These are phyloP conservation scores for Fukomys damarensis DNA, from an alignment of 2,113 vertebrate species.

Conservation along the genomic window DNA sequence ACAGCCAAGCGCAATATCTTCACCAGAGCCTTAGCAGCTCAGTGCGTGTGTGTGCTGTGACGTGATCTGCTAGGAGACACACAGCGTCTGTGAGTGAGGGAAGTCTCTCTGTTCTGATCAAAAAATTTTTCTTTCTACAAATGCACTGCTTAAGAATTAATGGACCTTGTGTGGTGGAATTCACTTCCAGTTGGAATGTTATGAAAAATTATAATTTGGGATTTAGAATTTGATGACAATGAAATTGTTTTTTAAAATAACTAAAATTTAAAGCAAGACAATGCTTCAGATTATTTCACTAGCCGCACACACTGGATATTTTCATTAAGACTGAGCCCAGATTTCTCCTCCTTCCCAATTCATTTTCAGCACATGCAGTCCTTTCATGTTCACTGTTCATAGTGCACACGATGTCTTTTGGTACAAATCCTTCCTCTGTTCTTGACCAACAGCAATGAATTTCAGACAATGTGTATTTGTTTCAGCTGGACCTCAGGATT, in stretches of 20 bases:
- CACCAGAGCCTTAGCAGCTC: neutral
- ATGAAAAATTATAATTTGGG: neutral
- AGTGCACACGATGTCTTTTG: neutral
- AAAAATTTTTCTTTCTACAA: neutral
- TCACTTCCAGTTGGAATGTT: neutral
- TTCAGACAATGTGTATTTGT: neutral
- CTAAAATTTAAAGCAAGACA: neutral
- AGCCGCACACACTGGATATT: neutral
- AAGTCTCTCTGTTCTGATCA: neutral
- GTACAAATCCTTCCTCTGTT: slow-evolving; percentile 7
- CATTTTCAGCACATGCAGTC: neutral
- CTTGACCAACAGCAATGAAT: slow-evolving; percentile 33
- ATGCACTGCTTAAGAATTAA: neutral
- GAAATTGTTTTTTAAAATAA: neutral
- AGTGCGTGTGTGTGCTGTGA: accelerated
- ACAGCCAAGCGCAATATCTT: neutral
- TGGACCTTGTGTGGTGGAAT: neutral
- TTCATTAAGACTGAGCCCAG: neutral
- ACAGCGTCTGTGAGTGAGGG: neutral
- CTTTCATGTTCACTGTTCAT: neutral
- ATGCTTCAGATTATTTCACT: neutral
- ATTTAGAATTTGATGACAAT: slow-evolving; percentile 4
- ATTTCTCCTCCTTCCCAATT: neutral
- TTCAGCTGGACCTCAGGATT: slow-evolving; percentile 29
- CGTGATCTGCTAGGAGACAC: neutral